Base-by-base conservation (phyloP, 2,797 vertebrate species). In the Dryobates pubescens region DNA sequence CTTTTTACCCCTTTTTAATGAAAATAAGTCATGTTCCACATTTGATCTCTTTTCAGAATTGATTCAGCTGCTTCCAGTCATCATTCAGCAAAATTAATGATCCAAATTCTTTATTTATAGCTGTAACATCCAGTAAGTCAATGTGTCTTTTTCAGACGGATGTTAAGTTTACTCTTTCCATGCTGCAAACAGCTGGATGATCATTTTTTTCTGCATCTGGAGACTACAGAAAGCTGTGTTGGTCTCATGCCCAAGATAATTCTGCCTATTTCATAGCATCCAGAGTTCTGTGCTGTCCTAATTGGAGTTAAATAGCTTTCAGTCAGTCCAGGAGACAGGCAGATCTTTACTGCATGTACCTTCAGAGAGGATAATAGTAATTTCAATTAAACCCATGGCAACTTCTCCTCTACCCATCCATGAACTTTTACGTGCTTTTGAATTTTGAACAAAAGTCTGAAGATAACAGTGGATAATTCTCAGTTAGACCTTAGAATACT, bases 201-300 rank as follows among this genome's bases (percentile, higher is more conserved):
- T 51, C 58, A 34, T 59, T 80, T 54, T 54, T 82, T 3, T 5
- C 36, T 87, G 36, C 9, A 54, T 71, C 62, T 75, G 58, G 84
- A 82, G 69, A 80, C 61, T 87, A 22, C 41, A 65, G 69, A 86
- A 32, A 51, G 34, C 78, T 77, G 5, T 64, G 51, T 19, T 89
- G 86, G 64, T 94, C 45, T 41, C 24, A 7, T 89, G 84, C 58
- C 89, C 62, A 59, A 89, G 78, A 30, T 90, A 82, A 92, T 43
- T 54, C 43, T 73, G 45, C 58, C 45, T 76, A 6, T 80, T 92
- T 82, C n/a, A 58, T 58, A 85, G 72, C 90, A 93, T 69, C 72
- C 62, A 82, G 82, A 36, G 32, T 79, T 90, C 83, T 56, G 27
- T 61, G 38, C 36, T 85, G n/a, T 68, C 54, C 36, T 92, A 58